These are phyloP conservation scores for Naso thynnoides DNA, from an alignment of 2,797 vertebrate genomes.

Conservation along the genomic window DNA sequence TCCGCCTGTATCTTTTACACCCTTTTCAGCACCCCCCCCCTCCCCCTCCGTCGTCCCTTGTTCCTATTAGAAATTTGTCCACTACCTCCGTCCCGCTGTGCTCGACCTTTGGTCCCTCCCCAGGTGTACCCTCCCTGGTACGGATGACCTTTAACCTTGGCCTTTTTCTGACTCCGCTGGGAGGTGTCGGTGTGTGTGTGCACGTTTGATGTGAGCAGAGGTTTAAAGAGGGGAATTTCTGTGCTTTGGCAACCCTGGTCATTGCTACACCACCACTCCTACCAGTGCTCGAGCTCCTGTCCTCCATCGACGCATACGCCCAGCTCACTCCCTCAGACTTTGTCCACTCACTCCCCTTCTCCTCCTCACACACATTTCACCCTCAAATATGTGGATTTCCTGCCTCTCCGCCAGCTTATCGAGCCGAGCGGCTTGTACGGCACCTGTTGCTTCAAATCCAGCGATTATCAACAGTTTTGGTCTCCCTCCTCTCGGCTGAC, in stretches of 20 bases:
- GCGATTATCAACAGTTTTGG: slow-evolving; percentile 52
- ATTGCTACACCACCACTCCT: background rate
- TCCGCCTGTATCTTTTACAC: background rate
- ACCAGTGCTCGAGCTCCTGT: slow-evolving; percentile 1
- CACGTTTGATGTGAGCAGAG: slow-evolving; percentile 17
- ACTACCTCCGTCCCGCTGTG: slow-evolving; percentile 5
- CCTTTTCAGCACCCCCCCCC: background rate
- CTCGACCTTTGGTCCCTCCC: slow-evolving; percentile 43
- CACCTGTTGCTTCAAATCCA: slow-evolving; percentile 61
- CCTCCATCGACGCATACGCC: slow-evolving; percentile 17
- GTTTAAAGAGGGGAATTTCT: slow-evolving; percentile 2
- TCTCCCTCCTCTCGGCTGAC: slow-evolving; percentile 31
- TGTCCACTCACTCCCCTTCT: background rate
- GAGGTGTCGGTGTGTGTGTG: slow-evolving; percentile 19
- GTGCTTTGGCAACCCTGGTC: slow-evolving; percentile 1
- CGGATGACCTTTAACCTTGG: slow-evolving; percentile 51
- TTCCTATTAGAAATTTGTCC: slow-evolving; percentile 36
- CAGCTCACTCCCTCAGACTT: slow-evolving; percentile 2
- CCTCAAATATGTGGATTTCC: slow-evolving; percentile 13
- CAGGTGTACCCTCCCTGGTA: slow-evolving; percentile 9
- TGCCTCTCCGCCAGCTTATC: slow-evolving; percentile 17
- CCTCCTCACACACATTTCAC: slow-evolving; percentile 17
- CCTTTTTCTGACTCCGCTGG: slow-evolving; percentile 47
- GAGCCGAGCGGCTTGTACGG: slow-evolving; percentile 14
- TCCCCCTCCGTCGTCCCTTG: background rate